Base-by-base conservation (phyloP, 2,797 vertebrate species). In the Lophotriccus pileatus region DNA sequence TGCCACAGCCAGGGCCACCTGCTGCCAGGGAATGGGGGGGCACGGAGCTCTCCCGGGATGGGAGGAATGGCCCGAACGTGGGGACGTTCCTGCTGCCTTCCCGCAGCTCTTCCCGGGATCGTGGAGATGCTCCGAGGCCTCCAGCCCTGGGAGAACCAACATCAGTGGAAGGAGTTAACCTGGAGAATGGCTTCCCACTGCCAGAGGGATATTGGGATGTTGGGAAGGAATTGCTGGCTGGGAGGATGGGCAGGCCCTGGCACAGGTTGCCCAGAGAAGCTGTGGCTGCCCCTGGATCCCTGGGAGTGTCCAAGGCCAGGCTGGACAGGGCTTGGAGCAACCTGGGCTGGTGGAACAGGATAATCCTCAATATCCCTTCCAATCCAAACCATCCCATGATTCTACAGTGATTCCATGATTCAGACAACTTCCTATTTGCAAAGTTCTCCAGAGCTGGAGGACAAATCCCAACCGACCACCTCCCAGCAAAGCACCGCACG, bases 1-100 rank as follows among this genome's bases (percentile, higher is more conserved):
- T 67, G 91, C 58, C 93, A 79, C 70, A 56, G 56, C 58, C 93
- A 50, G 77, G 59, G 78, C 91, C 94, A 89, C 91, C 81, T 91
- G 81, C 39, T 94, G 4, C 14, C 28, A 15, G 73, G 81, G 69
- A 59, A 25, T 14, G 10, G 43, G 56, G 41, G 58, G 80, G 72
- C 41, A 16, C 23, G 6, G 6, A 41, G n/a, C 16, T 52, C 23
- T 70, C 2, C 2, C 30, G 8, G 52, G n/a, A 18, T 13, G 53
- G 1, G 22, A 80, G 23, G 50, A 27, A 17, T 7, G 46, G 19
- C 28, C 47, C 46, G 37, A 20, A 28, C 46, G 67, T 37, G 43
- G n/a, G 3, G 52, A 43, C 37, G 20, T 4, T 62, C 10, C 37
- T 10, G 36, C 39, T 43, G 60, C 68, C 84, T 20, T 32, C 53